Evolutionary conservation across 2,797 vertebrate species (phyloP).

Genomic region (Spinus olivaceus): DNA sequence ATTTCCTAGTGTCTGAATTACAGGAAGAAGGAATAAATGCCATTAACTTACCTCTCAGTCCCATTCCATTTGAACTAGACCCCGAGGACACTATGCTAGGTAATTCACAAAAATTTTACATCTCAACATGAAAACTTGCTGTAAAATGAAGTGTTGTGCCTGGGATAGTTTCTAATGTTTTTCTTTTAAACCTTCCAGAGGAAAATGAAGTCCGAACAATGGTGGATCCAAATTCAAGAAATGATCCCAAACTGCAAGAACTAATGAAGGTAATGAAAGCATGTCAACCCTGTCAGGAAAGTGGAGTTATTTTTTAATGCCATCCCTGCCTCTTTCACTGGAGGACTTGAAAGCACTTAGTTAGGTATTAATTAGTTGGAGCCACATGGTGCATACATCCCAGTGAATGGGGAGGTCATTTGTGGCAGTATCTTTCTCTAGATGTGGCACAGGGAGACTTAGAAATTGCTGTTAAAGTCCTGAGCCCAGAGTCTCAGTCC

Average conservation of each 20-base stretch:
- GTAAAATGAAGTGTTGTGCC: constrained; percentile 8
- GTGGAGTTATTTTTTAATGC: neutral
- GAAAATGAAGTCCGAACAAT: constrained; percentile 98
- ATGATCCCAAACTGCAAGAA: constrained; percentile 91
- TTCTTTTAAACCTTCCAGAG: constrained; percentile 78
- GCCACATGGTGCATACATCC: accelerated
- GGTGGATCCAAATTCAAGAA: constrained; percentile 95
- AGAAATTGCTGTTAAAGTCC: neutral
- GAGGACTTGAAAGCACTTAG: neutral
- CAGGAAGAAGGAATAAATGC: constrained; percentile 99
- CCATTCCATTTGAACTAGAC: constrained; percentile 95
- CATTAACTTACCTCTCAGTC: constrained; percentile 97
- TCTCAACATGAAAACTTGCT: constrained; percentile 20
- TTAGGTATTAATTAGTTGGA: neutral
- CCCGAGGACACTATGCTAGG: constrained; percentile 98
- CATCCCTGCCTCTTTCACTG: neutral
- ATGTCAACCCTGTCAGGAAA: neutral
- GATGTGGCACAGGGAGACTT: neutral
- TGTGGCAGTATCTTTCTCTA: neutral
- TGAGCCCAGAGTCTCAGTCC: neutral
- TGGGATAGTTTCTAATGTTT: constrained; percentile 30
- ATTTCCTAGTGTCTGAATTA: constrained; percentile 90
- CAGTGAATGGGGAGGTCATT: neutral
- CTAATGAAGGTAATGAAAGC: constrained; percentile 87
- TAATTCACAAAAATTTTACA: constrained; percentile 68